Conservation (phyloP, 2,797 vertebrate species). For the Urophycis tenuis region DNA sequence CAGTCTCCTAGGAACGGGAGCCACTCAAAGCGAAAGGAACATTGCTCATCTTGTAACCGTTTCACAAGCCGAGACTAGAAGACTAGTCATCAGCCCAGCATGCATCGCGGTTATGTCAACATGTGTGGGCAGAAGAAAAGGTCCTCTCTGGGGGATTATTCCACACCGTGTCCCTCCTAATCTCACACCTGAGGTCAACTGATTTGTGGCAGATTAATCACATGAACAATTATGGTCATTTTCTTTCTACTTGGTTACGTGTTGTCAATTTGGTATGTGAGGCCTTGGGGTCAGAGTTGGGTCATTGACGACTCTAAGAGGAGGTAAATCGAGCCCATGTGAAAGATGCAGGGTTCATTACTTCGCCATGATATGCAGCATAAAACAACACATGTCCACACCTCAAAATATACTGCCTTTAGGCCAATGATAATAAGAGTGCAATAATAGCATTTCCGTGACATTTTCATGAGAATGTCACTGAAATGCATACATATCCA, state of each 20-base stretch:
- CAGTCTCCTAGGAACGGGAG: constrained; percentile 20
- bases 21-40: constrained; percentile 21
- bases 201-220: constrained; percentile 47
- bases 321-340: background rate
- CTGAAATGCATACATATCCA: background rate
- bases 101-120: constrained; percentile 24
- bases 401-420: background rate
- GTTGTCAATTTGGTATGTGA: background rate
- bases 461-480: too few species aligned
- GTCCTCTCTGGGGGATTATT: constrained; percentile 33
- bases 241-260: constrained; percentile 7
- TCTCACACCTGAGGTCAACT: constrained; percentile 33
- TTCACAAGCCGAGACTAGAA: constrained; percentile 1
- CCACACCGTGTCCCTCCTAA: constrained; percentile 21
- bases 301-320: background rate
- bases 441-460: background rate
- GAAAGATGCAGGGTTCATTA: background rate
- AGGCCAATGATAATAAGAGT: background rate
- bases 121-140: constrained; percentile 33
- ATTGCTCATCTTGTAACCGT: constrained; percentile 30
- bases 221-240: constrained; percentile 27
- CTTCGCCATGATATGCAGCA: background rate
- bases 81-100: constrained; percentile 29
- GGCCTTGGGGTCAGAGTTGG: background rate
- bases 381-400: background rate